These are phyloP conservation scores for Congeria kusceri DNA, from an alignment of 2,888 invertebrate genomes.

Conservation along the genomic window DNA sequence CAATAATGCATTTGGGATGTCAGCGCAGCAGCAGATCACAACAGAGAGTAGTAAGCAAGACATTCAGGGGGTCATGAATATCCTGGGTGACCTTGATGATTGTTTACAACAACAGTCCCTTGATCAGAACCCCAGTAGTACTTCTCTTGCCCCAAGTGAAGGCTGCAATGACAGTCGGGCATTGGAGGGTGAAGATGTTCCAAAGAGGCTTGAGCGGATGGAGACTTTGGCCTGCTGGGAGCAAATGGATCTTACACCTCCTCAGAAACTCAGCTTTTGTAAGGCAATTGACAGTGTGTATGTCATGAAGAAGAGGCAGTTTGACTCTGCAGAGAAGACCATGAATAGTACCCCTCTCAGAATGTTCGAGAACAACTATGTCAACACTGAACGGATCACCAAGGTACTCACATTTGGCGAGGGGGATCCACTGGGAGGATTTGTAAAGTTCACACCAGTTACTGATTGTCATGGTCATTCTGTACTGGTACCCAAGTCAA, in stretches of 20 bases:
- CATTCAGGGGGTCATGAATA: slow-evolving; percentile 3
- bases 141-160: too few relatives aligned
- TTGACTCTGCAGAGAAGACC: slow-evolving; percentile 21
- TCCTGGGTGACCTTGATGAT: slow-evolving; percentile 32
- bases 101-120: slow-evolving; percentile 28
- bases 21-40: too few relatives aligned
- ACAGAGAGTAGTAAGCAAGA: neutral
- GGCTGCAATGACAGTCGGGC: neutral
- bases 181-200: neutral
- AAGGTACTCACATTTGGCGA: slow-evolving; percentile 20
- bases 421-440: slow-evolving; percentile 25
- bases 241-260: slow-evolving; percentile 22
- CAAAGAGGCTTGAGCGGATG: neutral
- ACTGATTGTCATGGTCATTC: slow-evolving; percentile 27
- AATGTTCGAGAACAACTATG: neutral
- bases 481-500: slow-evolving; percentile 11
- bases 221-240: slow-evolving; percentile 19
- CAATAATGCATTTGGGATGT: too few relatives aligned
- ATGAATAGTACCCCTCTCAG: slow-evolving; percentile 14
- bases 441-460: slow-evolving; percentile 29
- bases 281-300: slow-evolving; percentile 55
- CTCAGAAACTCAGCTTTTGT: slow-evolving; percentile 27
- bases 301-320: slow-evolving; percentile 52
- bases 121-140: neutral
- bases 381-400: slow-evolving; percentile 6